Base-by-base conservation (phyloP, 2,888 invertebrate genomes). In the Drosophila longiperda region DNA sequence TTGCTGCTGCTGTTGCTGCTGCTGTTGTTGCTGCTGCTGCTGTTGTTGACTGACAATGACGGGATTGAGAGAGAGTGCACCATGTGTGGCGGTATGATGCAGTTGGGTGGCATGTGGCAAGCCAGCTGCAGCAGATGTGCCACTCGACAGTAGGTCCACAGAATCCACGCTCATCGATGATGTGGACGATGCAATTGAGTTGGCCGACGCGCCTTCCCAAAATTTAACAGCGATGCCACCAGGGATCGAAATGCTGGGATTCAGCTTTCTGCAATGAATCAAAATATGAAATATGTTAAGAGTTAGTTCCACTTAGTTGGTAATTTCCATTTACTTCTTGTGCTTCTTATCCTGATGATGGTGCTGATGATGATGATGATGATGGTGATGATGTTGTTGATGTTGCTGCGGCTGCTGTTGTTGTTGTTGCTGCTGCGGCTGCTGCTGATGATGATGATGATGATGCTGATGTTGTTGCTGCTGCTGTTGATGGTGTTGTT, bases 401-500 rank as follows among this genome's bases (percentile, higher is more conserved):
- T 45, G 45, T 0, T 61, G 60, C 0, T 61, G 60, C 0, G 38
- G 60, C 0, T 50, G 60, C 0, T 61, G 60, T 0, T 50, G 72
- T 0, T 36, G 34, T 0, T 34, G 89, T 95, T 96, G 74, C 0
- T 40, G 32, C 0, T 29, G 53, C n/a, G n/a, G n/a, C 0, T 71
- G 61, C 0, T 65, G 64, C 1, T 77, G 95, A 95, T 55, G 57
- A 0, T 59, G 59, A 0, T 57, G 82, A 8, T 23, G 67, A 2
- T 70, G 64, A 36, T 77, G 95, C 95, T 68, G 68, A 0, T 59
- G 60, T 1, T 55, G 57, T 33, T 29, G 54, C 26, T n/a, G 66
- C 70, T 95, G 95, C 11, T 45, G 48, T 11, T 32, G 54, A 11
- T 42, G 36, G 2, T 32, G 89, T 95, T 96, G 75, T 0, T 33